phyloP scores from a whole-genome alignment of 2,113 vertebrate genomes.

The Orthochromis indermauri region DNA sequence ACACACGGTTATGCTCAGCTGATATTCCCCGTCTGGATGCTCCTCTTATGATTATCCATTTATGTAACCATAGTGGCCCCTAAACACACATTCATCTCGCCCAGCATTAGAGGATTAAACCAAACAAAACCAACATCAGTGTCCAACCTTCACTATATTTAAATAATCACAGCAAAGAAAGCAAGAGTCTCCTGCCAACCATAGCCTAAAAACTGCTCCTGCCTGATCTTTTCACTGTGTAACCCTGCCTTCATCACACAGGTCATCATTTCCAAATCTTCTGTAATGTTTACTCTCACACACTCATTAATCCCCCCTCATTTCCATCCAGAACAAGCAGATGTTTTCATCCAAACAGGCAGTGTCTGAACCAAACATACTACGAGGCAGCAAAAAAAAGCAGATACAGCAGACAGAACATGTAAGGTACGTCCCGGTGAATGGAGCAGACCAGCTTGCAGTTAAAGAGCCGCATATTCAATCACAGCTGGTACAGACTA shows the following conservation, averaged over 20 bases:
- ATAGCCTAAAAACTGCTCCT: not conserved
- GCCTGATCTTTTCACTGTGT: not conserved
- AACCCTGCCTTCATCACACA: not conserved
- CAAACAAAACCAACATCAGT: not conserved
- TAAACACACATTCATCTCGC: not conserved
- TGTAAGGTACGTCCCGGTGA: not conserved
- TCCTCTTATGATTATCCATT: not conserved
- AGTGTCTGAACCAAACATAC: not conserved
- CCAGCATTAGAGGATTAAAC: not conserved
- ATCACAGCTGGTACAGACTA: not conserved
- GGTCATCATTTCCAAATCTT: not conserved
- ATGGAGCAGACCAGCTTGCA: not conserved
- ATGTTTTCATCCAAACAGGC: not conserved
- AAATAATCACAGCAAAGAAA: not conserved
- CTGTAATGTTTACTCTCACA: not conserved
- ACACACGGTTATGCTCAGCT: not conserved
- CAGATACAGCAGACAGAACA: not conserved
- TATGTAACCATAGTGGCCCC: not conserved
- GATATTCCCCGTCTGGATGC: not conserved
- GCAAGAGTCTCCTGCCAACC: not conserved
- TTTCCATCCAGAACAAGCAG: not conserved
- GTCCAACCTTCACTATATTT: not conserved
- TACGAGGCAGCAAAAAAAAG: not conserved
- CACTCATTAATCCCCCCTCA: not conserved
- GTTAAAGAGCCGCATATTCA: not conserved